Evolutionary conservation across 2,797 vertebrate species (phyloP), one percentile per base, ranked within the genome.

Genomic region (Sarcophilus harrisii): DNA sequence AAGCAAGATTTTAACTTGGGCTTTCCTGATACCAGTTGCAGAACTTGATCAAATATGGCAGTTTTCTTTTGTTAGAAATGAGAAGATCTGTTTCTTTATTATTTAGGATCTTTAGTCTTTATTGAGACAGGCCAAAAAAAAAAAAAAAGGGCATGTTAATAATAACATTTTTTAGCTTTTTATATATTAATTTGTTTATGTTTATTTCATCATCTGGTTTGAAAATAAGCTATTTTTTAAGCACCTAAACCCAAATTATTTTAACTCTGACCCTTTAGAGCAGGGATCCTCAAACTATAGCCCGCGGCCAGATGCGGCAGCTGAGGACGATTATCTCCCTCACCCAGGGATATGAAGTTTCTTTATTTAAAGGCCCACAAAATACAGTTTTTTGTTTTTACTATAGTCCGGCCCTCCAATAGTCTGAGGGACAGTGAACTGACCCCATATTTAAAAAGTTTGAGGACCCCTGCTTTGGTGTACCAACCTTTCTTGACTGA

Each of bases 141-240:
- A 93, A 91, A 66, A 49, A 49, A 49, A 9, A 59, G 94, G 92
- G 91, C 89, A 49, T 90, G 52, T 52, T 21, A 4, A 92, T 52
- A 92, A 93, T 94, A 38, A 57, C 59, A 95, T 32, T 94, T 90
- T 96, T 93, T 60, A 94, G 95, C 62, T 92, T 16, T 49, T 66
- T 32, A 93, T 54, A 95, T 73, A 92, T 93, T 52, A 92, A 95
- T 38, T 92, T 95, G 29, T 45, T 5, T 16, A 95, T 94, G 58
- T 45, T 95, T 13, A n/a, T 66, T n/a, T 6, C 1, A 1, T 38
- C n/a, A 73, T 73, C 38, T 21, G 66, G n/a, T 38, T 38, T 73
- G n/a, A 38, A 73, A 38, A 73, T 73, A 38, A 73, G 12, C 0
- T 94, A 1, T 91, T 92, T 9, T n/a, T 96, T 94, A 95, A n/a